phyloP scores from a whole-genome alignment of 2,888 invertebrate genomes.

The Leptodirus hochenwartii region DNA sequence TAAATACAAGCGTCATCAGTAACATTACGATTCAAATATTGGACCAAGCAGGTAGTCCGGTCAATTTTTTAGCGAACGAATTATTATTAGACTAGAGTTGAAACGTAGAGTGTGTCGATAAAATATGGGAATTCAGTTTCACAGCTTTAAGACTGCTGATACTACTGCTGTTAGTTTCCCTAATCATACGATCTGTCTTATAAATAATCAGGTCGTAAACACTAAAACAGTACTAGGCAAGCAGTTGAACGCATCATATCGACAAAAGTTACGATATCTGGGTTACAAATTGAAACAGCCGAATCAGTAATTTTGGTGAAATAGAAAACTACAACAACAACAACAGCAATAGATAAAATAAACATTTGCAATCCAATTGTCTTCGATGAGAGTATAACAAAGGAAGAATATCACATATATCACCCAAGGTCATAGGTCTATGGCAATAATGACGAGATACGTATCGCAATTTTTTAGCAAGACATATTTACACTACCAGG shows the following conservation, averaged over 20 bases:
- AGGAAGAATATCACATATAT: conserved; percentile 10
- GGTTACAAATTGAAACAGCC: conserved; percentile 9
- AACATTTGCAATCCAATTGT: conserved; percentile 5
- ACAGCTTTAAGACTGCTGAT: neutral
- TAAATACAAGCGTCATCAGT: conserved; percentile 7
- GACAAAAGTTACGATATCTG: conserved; percentile 4
- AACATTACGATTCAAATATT: conserved; percentile 8
- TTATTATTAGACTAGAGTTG: conserved; percentile 13
- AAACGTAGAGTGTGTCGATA: too few species aligned
- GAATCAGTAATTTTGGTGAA: neutral
- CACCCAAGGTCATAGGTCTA: conserved; percentile 9
- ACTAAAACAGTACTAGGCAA: neutral
- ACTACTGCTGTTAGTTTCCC: too few species aligned
- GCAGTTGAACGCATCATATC: conserved; percentile 7
- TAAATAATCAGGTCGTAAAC: too few species aligned
- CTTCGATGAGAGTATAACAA: conserved; percentile 9
- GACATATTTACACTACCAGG: conserved; percentile 9
- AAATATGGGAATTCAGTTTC: conserved; percentile 5
- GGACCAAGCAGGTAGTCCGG: conserved; percentile 14
- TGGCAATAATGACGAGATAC: conserved; percentile 11
- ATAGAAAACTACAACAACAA: conserved; percentile 6
- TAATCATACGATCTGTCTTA: too few species aligned
- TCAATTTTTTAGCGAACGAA: conserved; percentile 15
- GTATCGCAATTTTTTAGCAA: conserved; percentile 10
- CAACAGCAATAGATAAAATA: conserved; percentile 2